Evolutionary conservation across 1,140 invertebrate genomes (phyloP).

Genomic region (Drosophila serrata): DNA sequence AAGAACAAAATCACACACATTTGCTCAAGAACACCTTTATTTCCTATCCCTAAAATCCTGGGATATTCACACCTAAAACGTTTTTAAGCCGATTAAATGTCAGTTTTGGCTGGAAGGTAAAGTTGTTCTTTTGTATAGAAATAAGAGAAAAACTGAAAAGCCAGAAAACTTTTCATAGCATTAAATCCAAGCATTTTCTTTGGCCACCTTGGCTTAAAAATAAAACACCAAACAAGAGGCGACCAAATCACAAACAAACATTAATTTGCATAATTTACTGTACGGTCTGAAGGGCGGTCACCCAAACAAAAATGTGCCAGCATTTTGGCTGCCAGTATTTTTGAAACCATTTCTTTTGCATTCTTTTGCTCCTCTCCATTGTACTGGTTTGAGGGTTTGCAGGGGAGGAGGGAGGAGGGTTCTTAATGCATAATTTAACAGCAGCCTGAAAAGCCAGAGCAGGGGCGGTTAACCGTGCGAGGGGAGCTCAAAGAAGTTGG

Average conservation of each 20-base stretch:
- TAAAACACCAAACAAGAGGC: constrained; percentile 16
- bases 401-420: too few relatives aligned
- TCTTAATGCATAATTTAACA: constrained; percentile 84
- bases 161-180: constrained; percentile 12
- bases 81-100: neutral
- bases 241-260: constrained; percentile 74
- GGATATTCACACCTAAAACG: neutral
- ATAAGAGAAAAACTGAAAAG: constrained; percentile 1
- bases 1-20: neutral
- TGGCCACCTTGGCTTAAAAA: constrained; percentile 22
- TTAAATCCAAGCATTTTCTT: constrained; percentile 30
- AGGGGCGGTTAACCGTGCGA: constrained; percentile 7
- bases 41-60: neutral
- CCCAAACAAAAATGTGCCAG: constrained; percentile 47
- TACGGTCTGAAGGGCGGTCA: constrained; percentile 45
- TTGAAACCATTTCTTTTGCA: constrained; percentile 46
- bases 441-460: constrained; percentile 49
- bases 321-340: constrained; percentile 68
- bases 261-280: constrained; percentile 81
- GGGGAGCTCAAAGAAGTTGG: constrained; percentile 63
- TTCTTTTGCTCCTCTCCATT: constrained; percentile 49
- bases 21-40: neutral
- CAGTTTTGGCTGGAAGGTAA: neutral
- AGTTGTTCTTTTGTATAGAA: neutral
- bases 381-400: constrained; percentile 40